A percentile compares a stretch with the other conserved stretches of the same genome.
phyloP scores from a whole-genome alignment of 2,888 invertebrate genomes.

The Drosophila nr. perissopoda region DNA sequence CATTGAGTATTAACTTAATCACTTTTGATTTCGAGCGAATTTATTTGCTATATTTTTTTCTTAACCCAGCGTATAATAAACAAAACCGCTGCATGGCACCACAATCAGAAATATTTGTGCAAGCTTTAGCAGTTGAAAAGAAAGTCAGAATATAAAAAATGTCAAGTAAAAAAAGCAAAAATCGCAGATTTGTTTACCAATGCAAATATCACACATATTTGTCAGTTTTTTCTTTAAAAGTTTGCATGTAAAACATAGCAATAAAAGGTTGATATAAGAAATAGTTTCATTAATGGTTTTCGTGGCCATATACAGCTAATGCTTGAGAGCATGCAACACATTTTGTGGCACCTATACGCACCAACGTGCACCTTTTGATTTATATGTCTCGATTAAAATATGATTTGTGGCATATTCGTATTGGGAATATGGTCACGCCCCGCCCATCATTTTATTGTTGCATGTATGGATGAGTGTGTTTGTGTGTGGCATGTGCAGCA shows the following conservation, averaged over 20 bases:
- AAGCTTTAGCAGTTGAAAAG: background rate
- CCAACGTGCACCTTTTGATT: conserved; percentile 65
- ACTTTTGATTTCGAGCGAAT: background rate
- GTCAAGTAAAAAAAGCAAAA: background rate
- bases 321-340: conserved; percentile 54
- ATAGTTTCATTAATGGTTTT: conserved; percentile 24
- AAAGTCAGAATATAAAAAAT: background rate
- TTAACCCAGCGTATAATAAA: background rate
- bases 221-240: background rate
- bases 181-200: background rate
- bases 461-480: conserved; percentile 5
- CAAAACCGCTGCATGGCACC: background rate
- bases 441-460: conserved; percentile 42
- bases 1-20: background rate
- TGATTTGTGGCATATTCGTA: conserved; percentile 78
- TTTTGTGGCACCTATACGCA: conserved; percentile 15
- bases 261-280: background rate
- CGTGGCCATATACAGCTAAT: conserved; percentile 45
- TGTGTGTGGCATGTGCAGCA: conserved; percentile 68
- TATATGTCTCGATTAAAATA: conserved; percentile 79
- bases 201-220: background rate
- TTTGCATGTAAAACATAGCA: background rate
- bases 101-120: background rate
- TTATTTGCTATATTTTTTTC: background rate
- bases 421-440: conserved; percentile 47